Base-by-base conservation (phyloP, 2,888 invertebrate genomes). In the Erannis defoliaria region DNA sequence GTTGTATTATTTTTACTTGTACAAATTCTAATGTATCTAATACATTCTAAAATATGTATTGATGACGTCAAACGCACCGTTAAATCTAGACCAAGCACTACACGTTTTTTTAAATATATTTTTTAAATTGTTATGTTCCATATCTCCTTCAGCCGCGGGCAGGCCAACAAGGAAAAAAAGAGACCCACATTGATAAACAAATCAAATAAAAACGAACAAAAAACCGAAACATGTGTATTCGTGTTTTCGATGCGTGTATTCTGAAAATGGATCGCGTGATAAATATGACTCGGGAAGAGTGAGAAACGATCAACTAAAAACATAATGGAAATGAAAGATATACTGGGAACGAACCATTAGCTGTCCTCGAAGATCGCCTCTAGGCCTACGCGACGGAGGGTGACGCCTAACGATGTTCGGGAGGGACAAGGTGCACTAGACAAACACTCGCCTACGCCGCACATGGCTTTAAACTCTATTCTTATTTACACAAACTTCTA, bases 201-300 rank as follows among this genome's bases (percentile, higher is more conserved):
- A 64, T 55, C 31, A 70, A 74, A 80, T 66, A 74, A 74, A 70
- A 76, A 77, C 69, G 71, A 73, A 66, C 71, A 67, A 67, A 76
- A 72, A 75, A 68, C 71, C 56, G 56, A 48, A 78, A 74, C 68
- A 71, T 82, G 88, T 89, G 89, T 90, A 76, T 55, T 81, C 80
- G 90, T 90, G 90, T 89, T 68, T 73, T 78, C 77, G 76, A 83
- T 85, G 85, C 84, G 85, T 90, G 90, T 91, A 80, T 77, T 76
- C 73, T 29, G 48, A 26, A 45, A 2, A 58, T 67, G 89, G 89
- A 90, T 90, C 80, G 71, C 82, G 87, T 88, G 90, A 86, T 86
- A 88, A 87, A 90, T 89, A 90, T 89, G 91, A 91, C 89, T 81
- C 81, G 72, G 73, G 77, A 81, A 81, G 78, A 85, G 88, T 90